Percentiles rank a stretch among this genome's conserved stretches.
Conservation (phyloP, 2,113 vertebrate species). For the Rhinoderma darwinii region DNA sequence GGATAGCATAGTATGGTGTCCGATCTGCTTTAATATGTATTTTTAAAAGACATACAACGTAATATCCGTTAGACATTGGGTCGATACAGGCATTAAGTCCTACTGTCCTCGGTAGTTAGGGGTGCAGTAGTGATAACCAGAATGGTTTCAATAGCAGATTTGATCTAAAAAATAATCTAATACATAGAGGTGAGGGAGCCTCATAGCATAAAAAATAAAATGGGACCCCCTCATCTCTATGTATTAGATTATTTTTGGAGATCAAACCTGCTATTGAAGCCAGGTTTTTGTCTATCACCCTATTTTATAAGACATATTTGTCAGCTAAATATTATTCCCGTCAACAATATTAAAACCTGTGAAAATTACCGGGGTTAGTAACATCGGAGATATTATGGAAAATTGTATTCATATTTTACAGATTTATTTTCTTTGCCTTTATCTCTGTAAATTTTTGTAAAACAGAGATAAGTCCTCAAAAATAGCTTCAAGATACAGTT, state of each 20-base stretch:
- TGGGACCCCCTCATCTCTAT: neutral
- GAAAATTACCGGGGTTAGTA: neutral
- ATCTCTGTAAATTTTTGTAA: conserved; percentile 4
- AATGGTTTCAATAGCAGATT: neutral
- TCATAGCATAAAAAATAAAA: neutral
- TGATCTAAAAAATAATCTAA: neutral
- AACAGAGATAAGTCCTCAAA: conserved; percentile 4
- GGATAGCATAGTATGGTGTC: too few relatives aligned
- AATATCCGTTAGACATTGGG: too few relatives aligned
- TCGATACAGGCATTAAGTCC: too few relatives aligned
- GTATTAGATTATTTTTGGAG: neutral
- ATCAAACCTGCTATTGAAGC: neutral
- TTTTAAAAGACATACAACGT: too few relatives aligned
- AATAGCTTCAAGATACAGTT: neutral
- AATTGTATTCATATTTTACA: neutral
- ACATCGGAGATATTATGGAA: neutral
- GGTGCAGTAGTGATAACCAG: neutral
- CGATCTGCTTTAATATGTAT: too few relatives aligned
- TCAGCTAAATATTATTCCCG: neutral
- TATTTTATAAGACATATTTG: neutral
- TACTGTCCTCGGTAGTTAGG: neutral
- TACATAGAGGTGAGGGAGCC: neutral
- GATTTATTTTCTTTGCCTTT: neutral
- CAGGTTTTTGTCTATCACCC: neutral
- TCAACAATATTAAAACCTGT: neutral